A percentile compares a stretch with the other conserved stretches of the same genome.
These are phyloP conservation scores for Galagoides demidoff DNA, from an alignment of 2,797 vertebrate genomes.

Conservation along the genomic window DNA sequence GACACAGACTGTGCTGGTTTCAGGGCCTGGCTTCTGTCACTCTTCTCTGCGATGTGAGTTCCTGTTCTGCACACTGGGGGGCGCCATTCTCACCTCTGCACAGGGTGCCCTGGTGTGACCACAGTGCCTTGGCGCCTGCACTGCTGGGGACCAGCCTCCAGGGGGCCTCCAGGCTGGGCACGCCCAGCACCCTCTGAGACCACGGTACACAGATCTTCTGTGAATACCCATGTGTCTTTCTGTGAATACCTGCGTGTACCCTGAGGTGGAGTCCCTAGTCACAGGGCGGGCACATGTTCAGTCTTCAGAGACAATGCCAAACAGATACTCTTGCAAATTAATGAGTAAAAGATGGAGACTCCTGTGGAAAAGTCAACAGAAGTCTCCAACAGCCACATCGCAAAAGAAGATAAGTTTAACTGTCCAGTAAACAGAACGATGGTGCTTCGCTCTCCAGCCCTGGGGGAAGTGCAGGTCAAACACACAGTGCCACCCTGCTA, in stretches of 20 bases:
- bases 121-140: rapidly evolving
- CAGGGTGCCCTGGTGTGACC: rapidly evolving
- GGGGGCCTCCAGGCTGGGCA: neutral
- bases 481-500: rapidly evolving
- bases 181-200: neutral
- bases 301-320: neutral
- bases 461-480: rapidly evolving
- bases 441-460: too few relatives aligned
- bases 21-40: too few relatives aligned
- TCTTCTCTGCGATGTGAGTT: rapidly evolving
- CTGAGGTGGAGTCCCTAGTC: neutral
- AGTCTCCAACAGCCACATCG: rapidly evolving
- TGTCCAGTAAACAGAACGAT: rapidly evolving
- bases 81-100: rapidly evolving
- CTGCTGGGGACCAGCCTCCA: rapidly evolving
- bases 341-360: neutral
- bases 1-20: rapidly evolving
- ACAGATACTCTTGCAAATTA: neutral
- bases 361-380: neutral
- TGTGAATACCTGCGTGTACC: neutral
- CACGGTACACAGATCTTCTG: neutral
- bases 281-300: rapidly evolving
- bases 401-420: neutral
- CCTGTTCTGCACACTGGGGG: rapidly evolving
- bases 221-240: rapidly evolving